phyloP scores from a whole-genome alignment of 2,888 invertebrate genomes.

The Drosophila mayaguana region DNA sequence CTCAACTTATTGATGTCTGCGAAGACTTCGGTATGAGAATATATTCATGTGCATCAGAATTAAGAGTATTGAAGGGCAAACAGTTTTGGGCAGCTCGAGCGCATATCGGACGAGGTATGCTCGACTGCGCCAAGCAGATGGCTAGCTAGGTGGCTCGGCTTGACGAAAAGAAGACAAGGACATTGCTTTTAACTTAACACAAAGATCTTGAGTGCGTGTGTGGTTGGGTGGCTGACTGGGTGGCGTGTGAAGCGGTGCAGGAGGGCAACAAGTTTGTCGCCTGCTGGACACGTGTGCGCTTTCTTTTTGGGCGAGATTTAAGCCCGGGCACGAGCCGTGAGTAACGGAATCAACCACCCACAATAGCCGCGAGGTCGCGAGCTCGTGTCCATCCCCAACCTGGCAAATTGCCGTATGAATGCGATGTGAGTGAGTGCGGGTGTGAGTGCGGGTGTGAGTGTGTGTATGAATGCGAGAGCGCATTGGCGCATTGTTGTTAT shows the following conservation, averaged over 20 bases:
- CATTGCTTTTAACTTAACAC: constrained; percentile 55
- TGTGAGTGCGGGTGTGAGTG: background rate
- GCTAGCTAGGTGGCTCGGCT: constrained; percentile 27
- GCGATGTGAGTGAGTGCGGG: constrained; percentile 4
- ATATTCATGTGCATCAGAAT: background rate
- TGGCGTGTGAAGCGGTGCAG: constrained; percentile 42
- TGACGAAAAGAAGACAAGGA: constrained; percentile 61
- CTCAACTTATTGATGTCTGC: background rate
- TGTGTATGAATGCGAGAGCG: constrained; percentile 26
- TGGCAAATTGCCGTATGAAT: constrained; percentile 24
- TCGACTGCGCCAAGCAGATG: constrained; percentile 16
- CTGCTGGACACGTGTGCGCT: constrained; percentile 69
- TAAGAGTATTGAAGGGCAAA: too few species aligned
- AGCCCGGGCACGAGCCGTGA: constrained; percentile 65
- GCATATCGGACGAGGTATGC: constrained; percentile 5
- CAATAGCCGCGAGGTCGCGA: constrained; percentile 49
- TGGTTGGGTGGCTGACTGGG: background rate
- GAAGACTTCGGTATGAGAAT: background rate
- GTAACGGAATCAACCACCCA: constrained; percentile 50
- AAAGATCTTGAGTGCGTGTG: background rate
- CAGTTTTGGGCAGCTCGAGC: constrained; percentile 17
- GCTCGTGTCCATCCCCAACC: constrained; percentile 4
- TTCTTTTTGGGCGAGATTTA: constrained; percentile 61
- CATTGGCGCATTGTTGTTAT: constrained; percentile 52
- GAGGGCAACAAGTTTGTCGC: constrained; percentile 74